Evolutionary conservation across 2,113 vertebrate species (phyloP), one percentile per base, ranked within the genome.

Genomic region (Labeo catla): DNA sequence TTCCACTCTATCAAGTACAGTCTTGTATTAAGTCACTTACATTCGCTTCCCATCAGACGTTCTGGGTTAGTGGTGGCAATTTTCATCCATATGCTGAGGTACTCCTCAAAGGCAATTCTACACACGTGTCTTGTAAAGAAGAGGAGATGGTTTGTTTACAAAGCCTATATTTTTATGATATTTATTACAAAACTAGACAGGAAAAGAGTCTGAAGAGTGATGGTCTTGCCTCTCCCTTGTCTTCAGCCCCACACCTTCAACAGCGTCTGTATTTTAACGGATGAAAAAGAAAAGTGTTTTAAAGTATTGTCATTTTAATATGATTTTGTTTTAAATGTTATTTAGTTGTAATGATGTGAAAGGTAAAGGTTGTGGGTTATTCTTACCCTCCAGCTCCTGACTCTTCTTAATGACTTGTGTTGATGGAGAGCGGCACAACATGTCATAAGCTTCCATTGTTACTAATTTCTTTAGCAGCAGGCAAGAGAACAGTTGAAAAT

Each of bases 61-160:
- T 59, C 65, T 21, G 39, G n/a, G 54, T 61, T 83, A 36, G 83
- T 86, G 73, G 84, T 83, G 72, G 84, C 87, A 8, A 59, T 76
- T 49, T 49, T 85, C 28, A 52, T 57, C 78, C 80, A 84, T 39
- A 65, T 68, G 59, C 12, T 68, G 0, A 83, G 73, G 76, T 89
- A 82, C 49, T 61, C 83, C 59, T 87, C 88, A 87, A 82, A 86
- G 45, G 34, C 68, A 36, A 86, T 86, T n/a, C 45, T 84, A 47
- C 57, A 15, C n/a, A 80, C 76, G 76, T 12, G 15, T 3, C 84
- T 84, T 43, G 76, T 13, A 23, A 59, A 45, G 52, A 23, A 54
- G 13, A 76, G 9, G 19, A 45, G 19, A 4, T 11, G 10, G 70
- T 73, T 73, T 21, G 70, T 73, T 73, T 21, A 70, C n/a, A 54